Evolutionary conservation across 1,140 invertebrate species (phyloP), one percentile per base, ranked within the genome.

Genomic region (Colletes latitarsis): DNA sequence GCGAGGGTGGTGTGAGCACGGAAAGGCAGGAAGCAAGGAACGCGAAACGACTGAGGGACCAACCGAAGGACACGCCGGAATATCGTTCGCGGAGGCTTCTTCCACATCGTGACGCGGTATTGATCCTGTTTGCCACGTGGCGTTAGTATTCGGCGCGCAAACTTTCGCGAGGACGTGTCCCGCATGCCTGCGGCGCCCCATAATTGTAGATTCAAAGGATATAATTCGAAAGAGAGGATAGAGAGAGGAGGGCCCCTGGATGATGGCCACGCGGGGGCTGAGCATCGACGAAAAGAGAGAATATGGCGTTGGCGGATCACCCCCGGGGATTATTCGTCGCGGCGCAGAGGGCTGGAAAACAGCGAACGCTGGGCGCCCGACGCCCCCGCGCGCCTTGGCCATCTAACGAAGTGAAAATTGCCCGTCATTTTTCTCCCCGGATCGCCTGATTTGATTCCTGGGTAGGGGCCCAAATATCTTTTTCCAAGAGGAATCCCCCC

Each of bases 151-250:
- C 92, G 89, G 85, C 88, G 88, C 81, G 90, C 89, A 91, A 92
- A 91, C 88, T 93, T 90, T 88, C 88, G 88, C 87, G 90, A 89
- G 89, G 90, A 93, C 92, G 92, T 93, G 92, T 90, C 78, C 85
- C 87, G 92, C 91, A 93, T 93, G 89, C 87, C 86, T 85, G 87
- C 81, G 83, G 82, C 82, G 73, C 83, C 86, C 88, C 83, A 90
- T 93, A 92, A 93, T 93, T 93, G 92, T 93, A 93, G 90, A 93
- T 93, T 93, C 92, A 93, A 93, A 92, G 92, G 92, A 93, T 92
- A 92, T 92, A 92, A 92, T 93, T 92, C 89, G 88, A 85, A 85
- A 88, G 82, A 86, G 86, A 78, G 49, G 49, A 49, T 81, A 81
- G 49, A 82, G 71, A 52, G 75, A 76, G 43, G 82, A 53, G 55